Evolutionary conservation across 2,113 vertebrate species (phyloP).

Genomic region (Dipodomys merriami): DNA sequence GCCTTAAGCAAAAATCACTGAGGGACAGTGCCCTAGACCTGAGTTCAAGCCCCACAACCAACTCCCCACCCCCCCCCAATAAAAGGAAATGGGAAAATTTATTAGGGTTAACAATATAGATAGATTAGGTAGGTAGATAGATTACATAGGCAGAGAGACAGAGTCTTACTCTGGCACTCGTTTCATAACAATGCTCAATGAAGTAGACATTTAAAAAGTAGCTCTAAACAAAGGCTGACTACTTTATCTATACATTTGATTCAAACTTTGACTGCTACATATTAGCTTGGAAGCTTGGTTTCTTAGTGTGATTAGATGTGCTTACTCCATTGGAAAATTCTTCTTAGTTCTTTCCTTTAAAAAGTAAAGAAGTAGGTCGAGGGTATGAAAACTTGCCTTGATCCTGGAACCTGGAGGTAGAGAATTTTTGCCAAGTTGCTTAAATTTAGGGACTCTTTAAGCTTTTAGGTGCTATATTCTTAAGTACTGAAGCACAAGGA

Average conservation of each 20-base stretch:
- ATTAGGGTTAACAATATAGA: too few relatives aligned
- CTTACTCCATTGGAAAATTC: slow-evolving; percentile 9
- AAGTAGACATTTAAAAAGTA: background rate
- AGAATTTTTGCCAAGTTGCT: background rate
- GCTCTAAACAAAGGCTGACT: background rate
- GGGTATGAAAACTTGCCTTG: background rate
- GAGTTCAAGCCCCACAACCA: too few relatives aligned
- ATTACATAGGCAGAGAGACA: background rate
- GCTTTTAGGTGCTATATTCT: background rate
- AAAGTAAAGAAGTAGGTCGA: background rate
- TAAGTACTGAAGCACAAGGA: background rate
- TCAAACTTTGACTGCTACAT: background rate
- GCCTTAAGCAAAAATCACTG: too few relatives aligned
- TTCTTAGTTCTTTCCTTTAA: slow-evolving; percentile 21
- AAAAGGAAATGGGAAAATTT: too few relatives aligned
- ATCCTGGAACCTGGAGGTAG: background rate
- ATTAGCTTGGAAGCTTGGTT: background rate
- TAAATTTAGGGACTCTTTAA: background rate
- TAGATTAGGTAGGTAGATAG: too few relatives aligned
- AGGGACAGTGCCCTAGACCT: too few relatives aligned
- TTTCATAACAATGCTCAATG: background rate
- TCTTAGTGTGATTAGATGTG: background rate
- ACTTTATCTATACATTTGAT: slow-evolving; percentile 8
- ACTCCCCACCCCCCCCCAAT: too few relatives aligned
- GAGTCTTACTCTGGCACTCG: background rate